Evolutionary conservation across 2,888 invertebrate genomes (phyloP).

Genomic region (Heliconius ismenius): DNA sequence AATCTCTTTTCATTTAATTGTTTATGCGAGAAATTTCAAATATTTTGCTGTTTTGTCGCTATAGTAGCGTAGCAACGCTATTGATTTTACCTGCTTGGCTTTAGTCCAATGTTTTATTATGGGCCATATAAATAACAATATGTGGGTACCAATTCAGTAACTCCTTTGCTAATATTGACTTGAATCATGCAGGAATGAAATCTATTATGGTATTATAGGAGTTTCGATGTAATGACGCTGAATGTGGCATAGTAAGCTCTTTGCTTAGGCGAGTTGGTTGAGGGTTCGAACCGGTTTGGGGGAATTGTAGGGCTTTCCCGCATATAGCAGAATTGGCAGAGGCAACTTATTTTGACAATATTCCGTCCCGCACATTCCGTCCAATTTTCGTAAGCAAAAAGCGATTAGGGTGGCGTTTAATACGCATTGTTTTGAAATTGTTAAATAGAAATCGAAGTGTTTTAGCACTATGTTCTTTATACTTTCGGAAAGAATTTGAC

Average conservation of each 20-base stretch:
- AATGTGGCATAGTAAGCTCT: neutral
- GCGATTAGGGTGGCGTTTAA: too few species aligned
- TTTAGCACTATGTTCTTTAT: too few species aligned
- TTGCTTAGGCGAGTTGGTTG: neutral
- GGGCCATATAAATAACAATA: neutral
- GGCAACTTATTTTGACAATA: too few species aligned
- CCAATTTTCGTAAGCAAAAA: too few species aligned
- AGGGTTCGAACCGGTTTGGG: neutral
- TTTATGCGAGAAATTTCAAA: neutral
- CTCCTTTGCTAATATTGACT: neutral
- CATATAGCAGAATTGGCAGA: too few species aligned
- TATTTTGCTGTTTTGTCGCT: neutral
- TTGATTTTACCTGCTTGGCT: constrained; percentile 18
- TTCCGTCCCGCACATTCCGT: too few species aligned
- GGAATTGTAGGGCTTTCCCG: neutral
- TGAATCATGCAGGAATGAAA: neutral
- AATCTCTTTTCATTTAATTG: too few species aligned
- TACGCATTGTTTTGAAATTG: too few species aligned
- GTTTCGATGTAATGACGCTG: too few species aligned
- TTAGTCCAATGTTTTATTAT: constrained; percentile 8
- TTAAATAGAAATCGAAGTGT: too few species aligned
- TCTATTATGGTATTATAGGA: neutral
- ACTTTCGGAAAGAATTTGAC: neutral
- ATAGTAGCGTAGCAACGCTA: constrained; percentile 13
- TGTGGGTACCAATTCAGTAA: neutral